These are phyloP conservation scores for Campaea margaritaria DNA, from an alignment of 2,888 invertebrate species.

Conservation along the genomic window DNA sequence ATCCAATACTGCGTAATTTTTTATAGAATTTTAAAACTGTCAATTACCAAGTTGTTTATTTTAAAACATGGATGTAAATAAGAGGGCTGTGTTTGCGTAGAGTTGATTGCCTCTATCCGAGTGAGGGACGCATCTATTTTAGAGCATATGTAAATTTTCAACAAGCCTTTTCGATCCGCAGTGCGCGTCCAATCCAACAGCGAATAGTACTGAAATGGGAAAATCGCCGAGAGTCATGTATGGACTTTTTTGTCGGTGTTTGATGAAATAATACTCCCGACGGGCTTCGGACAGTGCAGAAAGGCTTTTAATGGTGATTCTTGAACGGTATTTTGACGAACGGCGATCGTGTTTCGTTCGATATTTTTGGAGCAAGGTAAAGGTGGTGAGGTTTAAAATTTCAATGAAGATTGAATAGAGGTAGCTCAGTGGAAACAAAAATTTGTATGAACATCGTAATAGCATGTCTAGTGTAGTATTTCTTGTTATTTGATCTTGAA, in stretches of 20 bases:
- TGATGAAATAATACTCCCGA: conserved; percentile 33
- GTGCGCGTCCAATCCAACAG: conserved; percentile 74
- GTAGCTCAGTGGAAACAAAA: background rate
- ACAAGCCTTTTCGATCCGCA: conserved; percentile 78
- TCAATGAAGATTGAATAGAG: background rate
- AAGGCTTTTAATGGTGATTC: conserved; percentile 29
- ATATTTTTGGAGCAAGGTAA: background rate
- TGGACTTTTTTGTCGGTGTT: conserved; percentile 40
- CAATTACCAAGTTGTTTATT: conserved; percentile 62
- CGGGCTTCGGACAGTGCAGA: conserved; percentile 20
- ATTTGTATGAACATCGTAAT: background rate
- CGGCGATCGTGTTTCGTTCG: conserved; percentile 6
- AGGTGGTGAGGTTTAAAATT: background rate
- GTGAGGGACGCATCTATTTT: conserved; percentile 60
- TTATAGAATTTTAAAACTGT: conserved; percentile 46
- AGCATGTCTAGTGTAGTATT: too few relatives aligned
- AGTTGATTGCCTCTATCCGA: conserved; percentile 74
- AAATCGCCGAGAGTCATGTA: conserved; percentile 65
- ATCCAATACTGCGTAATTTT: conserved; percentile 14
- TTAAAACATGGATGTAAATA: conserved; percentile 64
- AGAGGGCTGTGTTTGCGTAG: conserved; percentile 64
- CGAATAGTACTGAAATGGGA: conserved; percentile 76
- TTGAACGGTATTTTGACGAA: conserved; percentile 16
- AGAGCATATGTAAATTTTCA: conserved; percentile 79
- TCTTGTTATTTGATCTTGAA: too few relatives aligned